Percentiles rank a stretch among this genome's conserved stretches.
Conservation (phyloP, 2,797 vertebrate species). For the Phyllotis vaccarum region DNA sequence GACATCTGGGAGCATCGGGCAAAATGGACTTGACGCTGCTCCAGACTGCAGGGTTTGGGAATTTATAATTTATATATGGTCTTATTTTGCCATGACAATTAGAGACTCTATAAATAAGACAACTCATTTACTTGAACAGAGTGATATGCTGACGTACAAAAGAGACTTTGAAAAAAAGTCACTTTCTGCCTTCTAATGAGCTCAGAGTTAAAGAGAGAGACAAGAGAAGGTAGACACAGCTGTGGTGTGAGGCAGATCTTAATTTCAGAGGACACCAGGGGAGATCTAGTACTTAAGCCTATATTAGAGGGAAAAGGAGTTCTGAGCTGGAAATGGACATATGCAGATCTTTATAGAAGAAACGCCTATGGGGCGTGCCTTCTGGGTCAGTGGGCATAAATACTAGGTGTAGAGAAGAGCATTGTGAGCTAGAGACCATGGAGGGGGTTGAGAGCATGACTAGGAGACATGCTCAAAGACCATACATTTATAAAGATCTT, state of each 20-base stretch:
- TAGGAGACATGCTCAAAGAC: not conserved
- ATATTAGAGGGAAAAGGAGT: not conserved
- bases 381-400: not conserved
- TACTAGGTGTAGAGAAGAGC: not conserved
- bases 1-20: not conserved
- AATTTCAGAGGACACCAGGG: not conserved
- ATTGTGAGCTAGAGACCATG: not conserved
- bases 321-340: not conserved
- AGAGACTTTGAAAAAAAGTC: slow-evolving; percentile 17
- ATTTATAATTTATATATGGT: not conserved
- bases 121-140: not conserved
- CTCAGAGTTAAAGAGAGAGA: not conserved
- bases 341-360: not conserved
- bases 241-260: not conserved
- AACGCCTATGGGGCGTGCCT: not conserved
- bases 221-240: not conserved
- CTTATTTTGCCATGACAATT: slow-evolving; percentile 4
- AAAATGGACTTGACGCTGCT: not conserved
- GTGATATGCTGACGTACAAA: not conserved
- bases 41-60: not conserved
- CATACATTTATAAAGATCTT: not conserved
- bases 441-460: not conserved
- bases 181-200: not conserved
- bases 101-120: not conserved
- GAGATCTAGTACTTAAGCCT: not conserved